These are phyloP conservation scores for Anser cygnoides DNA, from an alignment of 2,113 vertebrate species.

Conservation along the genomic window DNA sequence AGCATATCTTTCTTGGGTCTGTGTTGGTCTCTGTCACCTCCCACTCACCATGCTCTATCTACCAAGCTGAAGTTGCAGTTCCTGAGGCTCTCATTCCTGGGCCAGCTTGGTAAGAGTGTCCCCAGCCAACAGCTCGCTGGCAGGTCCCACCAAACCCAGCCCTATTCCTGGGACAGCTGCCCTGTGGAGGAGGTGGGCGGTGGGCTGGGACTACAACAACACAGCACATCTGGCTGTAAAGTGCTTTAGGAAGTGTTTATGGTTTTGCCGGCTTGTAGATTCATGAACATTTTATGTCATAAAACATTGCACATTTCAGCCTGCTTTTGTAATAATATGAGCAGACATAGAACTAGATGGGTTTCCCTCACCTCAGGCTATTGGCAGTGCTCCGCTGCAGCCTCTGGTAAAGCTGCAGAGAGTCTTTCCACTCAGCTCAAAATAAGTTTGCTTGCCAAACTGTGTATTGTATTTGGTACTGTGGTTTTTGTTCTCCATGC, in stretches of 20 bases:
- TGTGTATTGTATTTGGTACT: neutral
- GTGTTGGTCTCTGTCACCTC: neutral
- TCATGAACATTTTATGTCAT: neutral
- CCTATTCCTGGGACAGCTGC: neutral
- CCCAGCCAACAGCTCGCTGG: neutral
- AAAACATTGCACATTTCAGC: neutral
- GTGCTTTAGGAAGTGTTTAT: rapidly evolving
- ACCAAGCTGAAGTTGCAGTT: neutral
- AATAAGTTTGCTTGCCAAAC: neutral
- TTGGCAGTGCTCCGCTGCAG: neutral
- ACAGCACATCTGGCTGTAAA: neutral
- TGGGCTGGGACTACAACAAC: neutral
- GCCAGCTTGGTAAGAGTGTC: neutral
- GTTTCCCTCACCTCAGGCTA: neutral
- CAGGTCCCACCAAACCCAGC: neutral
- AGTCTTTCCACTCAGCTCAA: neutral
- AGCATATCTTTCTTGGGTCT: neutral
- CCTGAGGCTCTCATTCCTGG: neutral
- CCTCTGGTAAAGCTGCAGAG: neutral
- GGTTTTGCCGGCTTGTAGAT: neutral
- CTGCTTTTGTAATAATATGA: neutral
- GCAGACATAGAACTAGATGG: neutral
- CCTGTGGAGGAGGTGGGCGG: neutral
- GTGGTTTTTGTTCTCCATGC: neutral
- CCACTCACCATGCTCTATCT: neutral